A percentile compares a stretch with the other conserved stretches of the same genome.
Conservation (phyloP, 2,113 vertebrate species). For the Psittacus erithacus region DNA sequence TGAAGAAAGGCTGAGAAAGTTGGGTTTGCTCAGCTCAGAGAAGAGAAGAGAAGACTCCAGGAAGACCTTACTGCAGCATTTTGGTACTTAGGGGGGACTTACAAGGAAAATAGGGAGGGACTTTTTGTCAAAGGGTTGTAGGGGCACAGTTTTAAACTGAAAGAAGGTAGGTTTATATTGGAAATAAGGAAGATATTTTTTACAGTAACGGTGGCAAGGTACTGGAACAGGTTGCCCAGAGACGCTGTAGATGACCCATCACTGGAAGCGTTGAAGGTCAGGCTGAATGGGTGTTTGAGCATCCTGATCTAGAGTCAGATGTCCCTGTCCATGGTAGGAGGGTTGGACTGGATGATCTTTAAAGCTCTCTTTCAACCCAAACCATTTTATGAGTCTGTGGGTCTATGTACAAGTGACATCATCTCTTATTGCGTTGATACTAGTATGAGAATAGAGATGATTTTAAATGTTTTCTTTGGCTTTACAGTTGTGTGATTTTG, state of each 20-base stretch:
- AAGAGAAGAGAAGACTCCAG: not conserved
- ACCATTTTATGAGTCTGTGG: not conserved
- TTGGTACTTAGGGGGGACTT: not conserved
- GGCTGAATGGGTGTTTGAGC: accelerated
- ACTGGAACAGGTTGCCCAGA: not conserved
- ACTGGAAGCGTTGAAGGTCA: not conserved
- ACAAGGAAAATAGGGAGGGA: not conserved
- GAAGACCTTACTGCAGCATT: not conserved
- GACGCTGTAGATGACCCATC: not conserved
- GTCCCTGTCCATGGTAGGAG: not conserved
- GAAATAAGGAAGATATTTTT: not conserved
- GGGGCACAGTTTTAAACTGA: not conserved
- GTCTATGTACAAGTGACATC: not conserved
- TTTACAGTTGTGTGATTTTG: not conserved
- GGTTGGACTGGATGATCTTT: not conserved
- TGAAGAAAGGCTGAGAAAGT: not conserved
- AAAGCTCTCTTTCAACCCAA: not conserved
- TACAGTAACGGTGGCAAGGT: not conserved
- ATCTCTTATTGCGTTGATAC: not conserved
- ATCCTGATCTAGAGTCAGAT: not conserved
- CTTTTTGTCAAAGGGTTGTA: not conserved
- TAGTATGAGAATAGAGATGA: not conserved
- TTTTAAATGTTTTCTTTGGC: not conserved
- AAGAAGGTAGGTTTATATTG: not conserved
- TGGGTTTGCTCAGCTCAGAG: not conserved